These are phyloP conservation scores for Noctua janthina DNA, from an alignment of 2,888 invertebrate species.

Conservation along the genomic window DNA sequence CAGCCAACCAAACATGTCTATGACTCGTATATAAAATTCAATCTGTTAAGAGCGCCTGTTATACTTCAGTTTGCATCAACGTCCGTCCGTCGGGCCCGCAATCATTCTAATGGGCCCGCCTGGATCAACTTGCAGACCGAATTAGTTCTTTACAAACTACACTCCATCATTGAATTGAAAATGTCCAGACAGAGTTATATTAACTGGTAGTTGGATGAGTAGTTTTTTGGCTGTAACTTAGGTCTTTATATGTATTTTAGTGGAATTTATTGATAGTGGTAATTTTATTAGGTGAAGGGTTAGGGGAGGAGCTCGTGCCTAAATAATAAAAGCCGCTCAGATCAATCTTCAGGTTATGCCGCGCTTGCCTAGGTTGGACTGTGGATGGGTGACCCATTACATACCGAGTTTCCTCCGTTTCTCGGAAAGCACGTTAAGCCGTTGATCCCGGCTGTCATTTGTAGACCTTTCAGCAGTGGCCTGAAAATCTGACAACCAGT, in stretches of 20 bases:
- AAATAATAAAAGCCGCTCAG: too few species aligned
- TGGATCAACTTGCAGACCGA: constrained; percentile 82
- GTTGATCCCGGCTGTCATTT: too few species aligned
- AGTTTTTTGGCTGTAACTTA: constrained; percentile 46
- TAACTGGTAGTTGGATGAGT: constrained; percentile 66
- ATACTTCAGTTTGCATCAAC: constrained; percentile 79
- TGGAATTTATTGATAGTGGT: background rate
- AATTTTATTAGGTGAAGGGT: background rate
- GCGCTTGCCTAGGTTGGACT: too few species aligned
- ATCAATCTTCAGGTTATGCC: too few species aligned
- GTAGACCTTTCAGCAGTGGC: too few species aligned
- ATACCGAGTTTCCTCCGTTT: too few species aligned
- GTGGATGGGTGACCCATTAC: too few species aligned
- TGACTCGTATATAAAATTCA: constrained; percentile 80
- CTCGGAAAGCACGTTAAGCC: too few species aligned
- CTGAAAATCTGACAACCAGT: too few species aligned
- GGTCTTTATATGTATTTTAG: background rate
- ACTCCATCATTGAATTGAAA: constrained; percentile 86
- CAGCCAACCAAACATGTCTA: constrained; percentile 60
- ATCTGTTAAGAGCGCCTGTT: constrained; percentile 86
- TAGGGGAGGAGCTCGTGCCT: too few species aligned
- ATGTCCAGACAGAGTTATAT: constrained; percentile 79
- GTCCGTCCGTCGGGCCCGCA: constrained; percentile 78
- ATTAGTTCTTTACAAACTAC: constrained; percentile 87
- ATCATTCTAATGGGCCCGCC: constrained; percentile 86